These are phyloP conservation scores for Alosa sapidissima DNA, from an alignment of 2,797 vertebrate genomes.

Conservation along the genomic window DNA sequence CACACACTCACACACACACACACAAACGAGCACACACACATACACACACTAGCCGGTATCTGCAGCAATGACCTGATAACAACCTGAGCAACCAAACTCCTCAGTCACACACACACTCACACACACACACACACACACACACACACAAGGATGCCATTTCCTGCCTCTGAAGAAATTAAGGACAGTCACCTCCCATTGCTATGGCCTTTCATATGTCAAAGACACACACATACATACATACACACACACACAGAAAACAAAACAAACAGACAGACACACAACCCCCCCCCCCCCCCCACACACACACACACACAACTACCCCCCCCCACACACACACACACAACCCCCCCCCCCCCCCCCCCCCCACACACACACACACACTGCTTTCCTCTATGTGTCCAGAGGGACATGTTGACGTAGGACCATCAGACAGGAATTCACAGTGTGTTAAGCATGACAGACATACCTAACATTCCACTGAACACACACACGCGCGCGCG, in stretches of 20 bases:
- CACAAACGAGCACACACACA: not conserved
- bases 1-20: no score
- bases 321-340: not conserved
- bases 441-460: not conserved
- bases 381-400: not conserved
- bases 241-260: not conserved
- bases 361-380: not conserved
- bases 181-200: no score
- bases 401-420: not conserved
- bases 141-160: not conserved
- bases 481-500: no score
- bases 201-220: no score
- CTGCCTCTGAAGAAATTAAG: no score
- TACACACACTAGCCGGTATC: no score
- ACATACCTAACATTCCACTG: not conserved
- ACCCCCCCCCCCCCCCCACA: no score
- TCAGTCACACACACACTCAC: no score
- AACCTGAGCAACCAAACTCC: no score
- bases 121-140: not conserved
- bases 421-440: not conserved
- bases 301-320: not conserved
- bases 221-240: no score
- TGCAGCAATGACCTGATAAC: no score
- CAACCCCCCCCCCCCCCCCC: no score
- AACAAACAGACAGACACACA: not conserved